These are phyloP conservation scores for Ranitomeya variabilis DNA, from an alignment of 2,113 vertebrate species.

Conservation along the genomic window DNA sequence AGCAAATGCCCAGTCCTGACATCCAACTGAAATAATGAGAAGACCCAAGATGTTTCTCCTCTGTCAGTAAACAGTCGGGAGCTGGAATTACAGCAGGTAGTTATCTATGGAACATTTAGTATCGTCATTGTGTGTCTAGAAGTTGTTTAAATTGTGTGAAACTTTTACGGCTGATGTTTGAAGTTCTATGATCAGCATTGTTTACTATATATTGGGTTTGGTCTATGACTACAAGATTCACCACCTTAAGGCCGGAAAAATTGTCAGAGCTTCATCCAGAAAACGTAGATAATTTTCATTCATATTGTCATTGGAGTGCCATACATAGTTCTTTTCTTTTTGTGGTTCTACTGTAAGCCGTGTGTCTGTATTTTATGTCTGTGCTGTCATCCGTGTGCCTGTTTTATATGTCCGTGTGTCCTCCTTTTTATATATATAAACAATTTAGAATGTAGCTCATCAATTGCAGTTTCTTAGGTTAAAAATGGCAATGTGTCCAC, in stretches of 20 bases:
- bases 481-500: too few relatives aligned
- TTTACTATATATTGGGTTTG: background rate
- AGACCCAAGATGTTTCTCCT: background rate
- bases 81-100: background rate
- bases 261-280: too few relatives aligned
- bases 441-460: too few relatives aligned
- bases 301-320: too few relatives aligned
- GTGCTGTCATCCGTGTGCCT: too few relatives aligned
- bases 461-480: too few relatives aligned
- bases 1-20: background rate
- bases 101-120: background rate
- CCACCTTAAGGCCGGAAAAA: background rate
- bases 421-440: too few relatives aligned
- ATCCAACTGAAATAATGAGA: slow-evolving; percentile 1
- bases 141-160: background rate
- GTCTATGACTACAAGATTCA: background rate
- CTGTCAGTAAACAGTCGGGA: background rate
- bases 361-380: too few relatives aligned
- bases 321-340: too few relatives aligned
- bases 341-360: too few relatives aligned
- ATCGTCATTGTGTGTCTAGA: background rate
- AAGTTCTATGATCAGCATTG: background rate
- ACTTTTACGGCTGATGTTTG: background rate
- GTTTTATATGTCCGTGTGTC: too few relatives aligned
- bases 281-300: too few relatives aligned